Evolutionary conservation across 2,797 vertebrate genomes (phyloP), one percentile per base, ranked within the genome.

Genomic region (Pangasius macronema): DNA sequence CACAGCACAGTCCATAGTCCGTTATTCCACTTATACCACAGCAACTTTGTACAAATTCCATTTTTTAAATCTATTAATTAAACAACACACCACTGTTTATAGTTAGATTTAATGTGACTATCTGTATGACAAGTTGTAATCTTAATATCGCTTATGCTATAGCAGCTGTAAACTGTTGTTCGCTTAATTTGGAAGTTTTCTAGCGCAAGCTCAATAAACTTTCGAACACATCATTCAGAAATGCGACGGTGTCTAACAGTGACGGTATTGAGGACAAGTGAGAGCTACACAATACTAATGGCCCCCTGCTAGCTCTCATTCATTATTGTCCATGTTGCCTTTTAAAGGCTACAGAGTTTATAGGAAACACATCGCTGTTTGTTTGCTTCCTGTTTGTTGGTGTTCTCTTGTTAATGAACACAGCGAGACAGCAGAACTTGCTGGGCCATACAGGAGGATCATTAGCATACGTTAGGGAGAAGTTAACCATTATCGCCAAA

Each of bases 401-500:
- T 89, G 89, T 86, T 88, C 83, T 87, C 73, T 90, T 88, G 89
- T 84, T 89, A 87, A 85, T 87, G 85, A 84, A 88, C 68, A 87
- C 81, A 83, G 83, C 36, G 85, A 82, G 83, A 89, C 49, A 80
- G 88, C 73, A 70, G 55, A 61, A 83, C 79, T 61, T 86, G 87
- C 91, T 89, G 83, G 81, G 79, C 77, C 73, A 61, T 77, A 73
- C 86, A 82, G 82, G 39, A 75, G 68, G 30, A 76, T 73, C 70
- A 87, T 88, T 90, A 82, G 82, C 85, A 80, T 79, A 42, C 51
- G 59, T 89, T 88, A 90, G 82, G 82, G 80, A 83, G 57, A 85
- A 87, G 91, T 92, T 91, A 93, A 92, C 88, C 80, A 91, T 92
- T 92, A 92, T 86, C 87, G 67, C 33, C 67, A 55, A 61, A n/a